Base-by-base conservation (phyloP, 2,797 vertebrate genomes). In the Halcyon smyrnensis region DNA sequence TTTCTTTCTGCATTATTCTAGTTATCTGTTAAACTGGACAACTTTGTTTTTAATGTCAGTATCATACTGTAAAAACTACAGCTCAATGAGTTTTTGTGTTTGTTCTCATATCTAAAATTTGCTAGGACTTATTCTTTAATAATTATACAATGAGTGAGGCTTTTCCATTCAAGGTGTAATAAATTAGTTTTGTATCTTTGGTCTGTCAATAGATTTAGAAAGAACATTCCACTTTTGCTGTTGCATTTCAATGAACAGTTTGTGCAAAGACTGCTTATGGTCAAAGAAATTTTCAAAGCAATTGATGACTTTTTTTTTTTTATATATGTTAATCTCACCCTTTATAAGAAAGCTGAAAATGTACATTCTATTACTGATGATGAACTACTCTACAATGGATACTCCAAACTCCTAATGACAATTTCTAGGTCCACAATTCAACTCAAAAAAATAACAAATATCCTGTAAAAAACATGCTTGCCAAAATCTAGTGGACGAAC, bases 11-110 rank as follows among this genome's bases (percentile, higher is more conserved):
- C 53, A 80, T 71, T 94, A 79, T 87, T 69, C 81, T 93, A 84
- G 67, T 48, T 10, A 62, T 77, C 78, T 90, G 62, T 94, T 96
- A 95, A 90, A 95, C 6, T 84, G 89, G 85, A 73, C 69, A 93
- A 64, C 64, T 96, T 95, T 85, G 74, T 84, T 97, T 96, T 88
- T 95, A 87, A 75, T 14, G 8, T 93, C 70, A 93, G 28, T 96
- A 94, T 92, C 56, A 84, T 30, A 62, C 69, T 90, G 67, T 89
- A 90, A 56, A 95, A 97, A 82, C 54, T 63, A 87, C 71, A 96
- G 73, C 60, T 97, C 91, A 94, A 39, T 93, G 89, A 81, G 64
- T 80, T 93, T 68, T 56, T 57, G 34, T 51, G 10, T 83, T 91
- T 87, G 54, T 92, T 95, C 81, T 77, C 80, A 17, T 45, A 77